These are phyloP conservation scores for Chaetorhynchus papuensis DNA, from an alignment of 2,113 vertebrate genomes.

Conservation along the genomic window DNA sequence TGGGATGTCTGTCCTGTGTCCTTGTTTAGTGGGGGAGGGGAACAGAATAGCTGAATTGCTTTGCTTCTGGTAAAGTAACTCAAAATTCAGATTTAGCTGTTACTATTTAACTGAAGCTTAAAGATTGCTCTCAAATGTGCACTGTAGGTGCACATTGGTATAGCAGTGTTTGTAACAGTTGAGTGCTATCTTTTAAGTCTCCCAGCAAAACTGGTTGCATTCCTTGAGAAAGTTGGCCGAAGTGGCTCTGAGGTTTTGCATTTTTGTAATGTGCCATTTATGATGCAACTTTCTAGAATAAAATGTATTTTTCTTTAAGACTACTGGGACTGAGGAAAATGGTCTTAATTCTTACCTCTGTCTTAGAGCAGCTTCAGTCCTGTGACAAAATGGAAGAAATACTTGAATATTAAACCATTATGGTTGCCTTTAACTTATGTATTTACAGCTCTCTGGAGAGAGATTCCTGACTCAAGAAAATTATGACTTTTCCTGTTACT, in stretches of 20 bases:
- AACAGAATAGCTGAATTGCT: not conserved
- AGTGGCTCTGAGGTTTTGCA: not conserved
- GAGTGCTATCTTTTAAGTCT: not conserved
- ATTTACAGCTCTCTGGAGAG: not conserved
- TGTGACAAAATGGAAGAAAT: not conserved
- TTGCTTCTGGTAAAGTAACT: not conserved
- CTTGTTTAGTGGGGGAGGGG: not conserved
- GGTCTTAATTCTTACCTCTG: not conserved
- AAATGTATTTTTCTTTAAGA: not conserved
- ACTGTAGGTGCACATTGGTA: not conserved
- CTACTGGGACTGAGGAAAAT: not conserved
- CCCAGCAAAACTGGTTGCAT: not conserved
- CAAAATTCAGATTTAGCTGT: not conserved
- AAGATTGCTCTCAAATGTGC: not conserved
- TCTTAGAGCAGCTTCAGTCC: not conserved
- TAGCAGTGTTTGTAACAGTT: not conserved
- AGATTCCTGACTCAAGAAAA: not conserved
- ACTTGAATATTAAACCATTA: not conserved
- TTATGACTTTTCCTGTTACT: not conserved
- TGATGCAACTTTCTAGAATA: not conserved
- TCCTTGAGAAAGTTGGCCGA: not conserved
- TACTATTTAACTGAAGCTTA: not conserved
- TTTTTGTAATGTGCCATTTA: not conserved
- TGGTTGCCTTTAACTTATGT: not conserved
- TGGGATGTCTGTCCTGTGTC: not conserved